A percentile compares a stretch with the other conserved stretches of the same genome.
Conservation (phyloP, 2,113 vertebrate species). For the Pyxicephalus adspersus region DNA sequence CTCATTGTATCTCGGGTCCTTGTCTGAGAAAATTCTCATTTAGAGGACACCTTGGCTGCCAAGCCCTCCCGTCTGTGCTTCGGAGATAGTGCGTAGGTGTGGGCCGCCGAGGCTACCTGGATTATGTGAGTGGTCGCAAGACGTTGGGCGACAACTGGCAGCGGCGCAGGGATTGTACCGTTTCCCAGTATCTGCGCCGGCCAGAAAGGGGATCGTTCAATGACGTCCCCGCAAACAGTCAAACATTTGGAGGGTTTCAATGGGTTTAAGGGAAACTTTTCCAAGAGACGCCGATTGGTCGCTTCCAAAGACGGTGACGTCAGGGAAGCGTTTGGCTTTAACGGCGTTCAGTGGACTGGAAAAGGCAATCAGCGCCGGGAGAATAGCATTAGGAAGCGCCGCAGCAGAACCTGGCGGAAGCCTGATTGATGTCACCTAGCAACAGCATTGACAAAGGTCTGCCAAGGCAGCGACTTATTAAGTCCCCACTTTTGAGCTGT, state of each 20-base stretch:
- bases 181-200: constrained; percentile 28
- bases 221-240: constrained; percentile 1
- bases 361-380: constrained; percentile 7
- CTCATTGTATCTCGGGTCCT: not conserved
- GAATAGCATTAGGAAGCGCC: constrained; percentile 43
- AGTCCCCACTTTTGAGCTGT: not conserved
- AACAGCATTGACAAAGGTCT: constrained; percentile 57
- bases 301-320: not conserved
- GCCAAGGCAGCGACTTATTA: constrained; percentile 11
- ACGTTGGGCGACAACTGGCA: not conserved
- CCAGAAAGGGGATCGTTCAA: constrained; percentile 29
- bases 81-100: not conserved
- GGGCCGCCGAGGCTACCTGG: not conserved
- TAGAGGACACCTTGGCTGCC: not conserved
- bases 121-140: not conserved
- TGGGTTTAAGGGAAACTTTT: constrained; percentile 32
- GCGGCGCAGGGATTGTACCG: not conserved
- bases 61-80: not conserved
- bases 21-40: not conserved
- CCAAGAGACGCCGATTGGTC: constrained; percentile 15
- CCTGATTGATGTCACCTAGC: constrained; percentile 63
- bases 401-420: constrained; percentile 38
- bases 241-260: constrained; percentile 34
- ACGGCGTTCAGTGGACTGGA: constrained; percentile 43
- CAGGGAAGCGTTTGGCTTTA: constrained; percentile 47